Evolutionary conservation across 2,797 vertebrate species (phyloP).

Genomic region (Poecilia wingei): DNA sequence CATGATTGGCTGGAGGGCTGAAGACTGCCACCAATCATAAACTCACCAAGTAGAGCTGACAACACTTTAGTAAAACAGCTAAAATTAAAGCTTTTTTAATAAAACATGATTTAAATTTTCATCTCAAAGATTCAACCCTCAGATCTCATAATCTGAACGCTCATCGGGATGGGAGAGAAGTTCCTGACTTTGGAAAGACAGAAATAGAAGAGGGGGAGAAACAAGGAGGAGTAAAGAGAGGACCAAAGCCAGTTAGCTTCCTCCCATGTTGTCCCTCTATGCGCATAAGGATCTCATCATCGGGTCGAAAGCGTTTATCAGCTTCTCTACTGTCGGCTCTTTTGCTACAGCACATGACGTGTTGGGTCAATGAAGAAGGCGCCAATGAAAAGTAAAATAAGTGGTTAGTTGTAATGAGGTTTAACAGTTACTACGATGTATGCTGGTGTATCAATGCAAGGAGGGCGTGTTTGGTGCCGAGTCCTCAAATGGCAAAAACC

Average conservation of each 20-base stretch:
- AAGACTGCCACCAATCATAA: slow-evolving; percentile 41
- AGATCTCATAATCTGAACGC: slow-evolving; percentile 81
- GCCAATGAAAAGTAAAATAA: slow-evolving; percentile 27
- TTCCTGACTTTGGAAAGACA: slow-evolving; percentile 46
- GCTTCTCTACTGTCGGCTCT: slow-evolving; percentile 23
- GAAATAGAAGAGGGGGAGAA: slow-evolving; percentile 8
- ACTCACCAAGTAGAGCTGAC: slow-evolving; percentile 17
- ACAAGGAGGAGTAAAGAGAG: slow-evolving; percentile 14
- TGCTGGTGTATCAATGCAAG: slow-evolving; percentile 36
- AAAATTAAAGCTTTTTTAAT: background rate
- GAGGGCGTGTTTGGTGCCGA: slow-evolving; percentile 22
- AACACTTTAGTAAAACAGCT: background rate
- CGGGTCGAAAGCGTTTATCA: slow-evolving; percentile 47
- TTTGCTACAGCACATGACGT: slow-evolving; percentile 20
- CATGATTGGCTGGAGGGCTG: slow-evolving; percentile 39
- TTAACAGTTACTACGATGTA: slow-evolving; percentile 17
- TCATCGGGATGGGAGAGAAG: slow-evolving; percentile 67
- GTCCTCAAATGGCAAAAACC: slow-evolving; percentile 19
- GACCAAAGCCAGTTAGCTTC: slow-evolving; percentile 59
- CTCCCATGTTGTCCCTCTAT: slow-evolving; percentile 66
- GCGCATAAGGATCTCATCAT: slow-evolving; percentile 76
- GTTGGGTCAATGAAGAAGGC: slow-evolving; percentile 27
- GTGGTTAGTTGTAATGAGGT: slow-evolving; percentile 49
- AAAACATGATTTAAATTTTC: slow-evolving; percentile 1
- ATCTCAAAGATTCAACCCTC: slow-evolving; percentile 56